Base-by-base conservation (phyloP, 2,797 vertebrate species). In the Taenioides sp. region DNA sequence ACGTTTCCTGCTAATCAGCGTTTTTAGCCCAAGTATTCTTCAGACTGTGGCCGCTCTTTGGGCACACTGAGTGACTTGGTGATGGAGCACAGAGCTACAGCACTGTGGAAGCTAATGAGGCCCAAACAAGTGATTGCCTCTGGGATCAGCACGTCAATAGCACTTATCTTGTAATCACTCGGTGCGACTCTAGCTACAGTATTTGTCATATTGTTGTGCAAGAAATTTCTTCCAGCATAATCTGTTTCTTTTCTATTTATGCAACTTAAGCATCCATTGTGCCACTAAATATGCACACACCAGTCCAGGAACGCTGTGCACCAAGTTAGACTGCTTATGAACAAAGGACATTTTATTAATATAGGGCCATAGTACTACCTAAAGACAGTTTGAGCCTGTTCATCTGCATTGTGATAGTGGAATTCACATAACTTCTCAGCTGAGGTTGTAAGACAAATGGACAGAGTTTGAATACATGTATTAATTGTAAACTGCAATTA, bases 71-170 rank as follows among this genome's bases (percentile, higher is more conserved):
- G 34, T 7, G 47, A 23, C 62, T 67, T 7, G 49, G 34, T 60
- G 75, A 61, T 71, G 60, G 73, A 76, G 72, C 82, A 71, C 58
- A 49, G 37, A 47, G 82, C 68, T 70, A 20, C 70, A 59, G 70
- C 73, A 76, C 76, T 76, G 82, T 75, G 66, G 50, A 22, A 73
- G 50, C 76, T 86, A 89, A 87, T 87, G 84, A 86, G 72, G 80
- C 86, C 80, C 70, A 75, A 55, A 84, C 77, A 83, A 83, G 65
- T 69, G 78, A 87, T 83, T 82, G 78, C 88, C 85, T 77, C 65
- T 82, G 74, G 85, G 82, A 82, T 77, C 78, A 57, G 67, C 72
- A 83, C 65, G 85, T 89, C 86, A 89, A 87, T 87, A 86, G 78
- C 73, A 88, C 87, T 91, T 88, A 87, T 84, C 80, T 66, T 72